Evolutionary conservation across 2,113 vertebrate species (phyloP), one percentile per base, ranked within the genome.

Genomic region (Chionomys nivalis): DNA sequence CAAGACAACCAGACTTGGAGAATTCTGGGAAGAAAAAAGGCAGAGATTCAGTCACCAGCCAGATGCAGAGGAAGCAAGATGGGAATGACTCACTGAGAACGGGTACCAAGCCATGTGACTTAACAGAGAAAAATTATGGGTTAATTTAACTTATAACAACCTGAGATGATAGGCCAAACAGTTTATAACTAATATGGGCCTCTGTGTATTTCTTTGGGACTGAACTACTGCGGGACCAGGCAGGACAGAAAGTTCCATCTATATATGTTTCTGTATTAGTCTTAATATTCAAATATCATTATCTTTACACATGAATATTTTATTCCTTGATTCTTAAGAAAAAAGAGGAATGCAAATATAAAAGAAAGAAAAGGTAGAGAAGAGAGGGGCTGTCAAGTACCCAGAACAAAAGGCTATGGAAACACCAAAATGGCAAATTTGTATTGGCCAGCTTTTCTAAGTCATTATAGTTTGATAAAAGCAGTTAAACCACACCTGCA

Each of bases 401-500:
- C 26, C 17, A 93, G 55, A 87, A 33, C 61, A 73, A 26, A 97
- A 95, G 94, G 76, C 1, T 26, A 81, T 87, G 11, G 94, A 52
- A 79, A 92, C 13, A 87, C 9, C 24, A 92, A 89, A 94, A 36
- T 63, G 39, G 55, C 81, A 85, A 19, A 72, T 66, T 77, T 89
- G 55, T 31, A 23, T 8, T 44, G 0, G 90, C 77, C 86, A 93
- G 88, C 4, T 63, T 97, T 97, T 91, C 82, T 95, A 96, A 88
- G 33, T 93, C 55, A 95, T 14, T 83, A n/a, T 77, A 94, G 65
- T 70, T 90, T 93, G n/a, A 91, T 96, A 97, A 31, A 17, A 94
- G 33, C 86, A 58, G 9, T 28, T 14, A 96, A 97, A 68, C 65
- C 66, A 93, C 85, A 76, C 28, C 49, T 23, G 63, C 28, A 95